phyloP scores from a whole-genome alignment of 2,113 vertebrate genomes.

The Platysteira castanea region DNA sequence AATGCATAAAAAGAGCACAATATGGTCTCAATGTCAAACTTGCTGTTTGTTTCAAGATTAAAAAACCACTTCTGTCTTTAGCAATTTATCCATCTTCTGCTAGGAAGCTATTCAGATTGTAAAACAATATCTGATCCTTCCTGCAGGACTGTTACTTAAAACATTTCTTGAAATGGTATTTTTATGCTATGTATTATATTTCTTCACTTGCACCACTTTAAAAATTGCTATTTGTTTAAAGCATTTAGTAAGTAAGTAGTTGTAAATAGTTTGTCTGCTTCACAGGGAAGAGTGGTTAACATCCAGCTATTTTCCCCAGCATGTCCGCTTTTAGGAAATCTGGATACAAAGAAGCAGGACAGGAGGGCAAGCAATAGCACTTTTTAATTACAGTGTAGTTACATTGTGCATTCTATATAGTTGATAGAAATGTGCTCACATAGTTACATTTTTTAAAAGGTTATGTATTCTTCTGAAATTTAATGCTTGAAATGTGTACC shows the following conservation, averaged over 20 bases:
- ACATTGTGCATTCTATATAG: not conserved
- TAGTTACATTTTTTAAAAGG: not conserved
- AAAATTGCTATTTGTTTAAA: not conserved
- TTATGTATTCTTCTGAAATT: not conserved
- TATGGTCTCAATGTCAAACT: not conserved
- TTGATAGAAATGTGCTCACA: not conserved
- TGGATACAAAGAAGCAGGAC: not conserved
- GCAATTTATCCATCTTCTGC: not conserved
- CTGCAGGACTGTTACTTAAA: not conserved
- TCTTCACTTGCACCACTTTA: not conserved
- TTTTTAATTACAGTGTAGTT: not conserved
- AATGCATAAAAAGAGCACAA: not conserved
- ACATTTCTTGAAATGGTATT: not conserved
- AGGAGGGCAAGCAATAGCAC: not conserved
- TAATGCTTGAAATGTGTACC: not conserved
- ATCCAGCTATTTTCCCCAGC: not conserved
- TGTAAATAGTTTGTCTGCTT: not conserved
- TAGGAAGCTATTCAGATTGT: not conserved
- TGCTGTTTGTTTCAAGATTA: not conserved
- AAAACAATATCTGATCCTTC: not conserved
- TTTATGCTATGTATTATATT: not conserved
- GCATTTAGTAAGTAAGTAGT: not conserved
- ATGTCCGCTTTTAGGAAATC: not conserved
- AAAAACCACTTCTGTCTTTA: not conserved
- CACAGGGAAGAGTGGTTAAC: not conserved